Base-by-base conservation (phyloP, 92 coral and sea anemone species). In the Porites cylindrica region DNA sequence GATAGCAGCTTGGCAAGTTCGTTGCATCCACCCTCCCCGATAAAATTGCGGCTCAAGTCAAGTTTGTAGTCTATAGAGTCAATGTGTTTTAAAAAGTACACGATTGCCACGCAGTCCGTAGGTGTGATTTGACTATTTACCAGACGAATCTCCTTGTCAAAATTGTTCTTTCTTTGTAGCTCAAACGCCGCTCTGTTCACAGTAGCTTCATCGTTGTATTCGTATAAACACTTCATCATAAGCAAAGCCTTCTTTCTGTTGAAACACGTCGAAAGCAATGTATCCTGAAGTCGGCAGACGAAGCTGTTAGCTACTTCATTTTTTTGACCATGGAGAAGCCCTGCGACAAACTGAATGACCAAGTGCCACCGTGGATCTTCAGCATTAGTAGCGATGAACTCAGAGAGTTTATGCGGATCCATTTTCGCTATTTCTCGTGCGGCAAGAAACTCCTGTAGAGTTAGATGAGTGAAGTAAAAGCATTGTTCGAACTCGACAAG, bases 291-390 rank as follows among this genome's bases (percentile, higher is more conserved):
- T 18, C 72, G 16, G 21, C 13, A 18, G 21, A 58, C 80, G 70
- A 88, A 26, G 17, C 63, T 38, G 62, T 83, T 60, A 24, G 51
- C 74, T 0, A 75, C 88, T 13, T 38, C 79, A 16, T 6, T 13
- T 32, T 88, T 38, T 43, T 76, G 58, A 17, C 70, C 87, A 72
- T 24, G 61, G 23, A 83, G 79, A 12, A 88, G 60, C 21, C 88
- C 91, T 66, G 91, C 91, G 21, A 82, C 72, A 62, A 88, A 88
- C 18, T 88, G 91, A 62, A 88, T 82, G 13, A 88, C 91, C 74
- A 88, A 66, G 61, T 88, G 83, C 88, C 91, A 88, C 66, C 74
- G 75, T 75, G 82, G 78, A 82, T 82, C 88, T 26, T 82, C 74
- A 51, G 78, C 83, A 38, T 67, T 88, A 6, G 60, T 53, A n/a